These are phyloP conservation scores for Oncorhynchus kisutch DNA, from an alignment of 2,113 vertebrate species.

Conservation along the genomic window DNA sequence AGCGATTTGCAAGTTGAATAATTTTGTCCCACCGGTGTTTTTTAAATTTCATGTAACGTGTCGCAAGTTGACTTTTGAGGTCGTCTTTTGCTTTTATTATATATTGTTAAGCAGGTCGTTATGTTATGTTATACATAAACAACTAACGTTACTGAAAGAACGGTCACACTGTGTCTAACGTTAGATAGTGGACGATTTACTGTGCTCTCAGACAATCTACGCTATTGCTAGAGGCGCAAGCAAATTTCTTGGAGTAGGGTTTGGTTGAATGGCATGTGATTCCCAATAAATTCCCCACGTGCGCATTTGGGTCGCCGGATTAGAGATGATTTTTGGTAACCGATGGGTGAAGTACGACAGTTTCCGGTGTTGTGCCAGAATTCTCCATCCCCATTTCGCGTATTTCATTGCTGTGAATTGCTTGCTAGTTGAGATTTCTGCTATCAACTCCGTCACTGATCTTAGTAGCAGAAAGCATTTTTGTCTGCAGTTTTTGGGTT, in stretches of 20 bases:
- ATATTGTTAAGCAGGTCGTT: neutral
- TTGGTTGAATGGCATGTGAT: slow-evolving; percentile 50
- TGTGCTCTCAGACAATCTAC: slow-evolving; percentile 47
- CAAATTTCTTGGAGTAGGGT: slow-evolving; percentile 64
- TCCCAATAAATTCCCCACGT: slow-evolving; percentile 63
- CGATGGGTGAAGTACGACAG: slow-evolving; percentile 6
- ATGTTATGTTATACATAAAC: neutral
- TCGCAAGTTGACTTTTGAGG: neutral
- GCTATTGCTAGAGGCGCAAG: slow-evolving; percentile 56
- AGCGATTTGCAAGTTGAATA: slow-evolving; percentile 23
- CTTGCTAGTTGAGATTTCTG: too few species aligned
- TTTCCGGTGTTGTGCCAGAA: too few species aligned
- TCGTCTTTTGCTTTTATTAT: neutral
- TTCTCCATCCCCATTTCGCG: too few species aligned
- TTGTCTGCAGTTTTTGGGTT: too few species aligned
- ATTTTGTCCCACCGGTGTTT: neutral
- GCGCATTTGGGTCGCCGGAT: slow-evolving; percentile 42
- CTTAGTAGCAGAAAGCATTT: too few species aligned
- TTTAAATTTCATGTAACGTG: neutral
- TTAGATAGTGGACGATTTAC: slow-evolving; percentile 32
- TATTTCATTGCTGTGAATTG: too few species aligned
- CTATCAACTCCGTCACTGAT: too few species aligned
- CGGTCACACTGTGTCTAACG: slow-evolving; percentile 54
- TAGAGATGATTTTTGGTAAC: slow-evolving; percentile 14
- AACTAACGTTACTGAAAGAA: slow-evolving; percentile 38